Conservation (phyloP, 2,888 invertebrate species). For the Cephus spinipes region DNA sequence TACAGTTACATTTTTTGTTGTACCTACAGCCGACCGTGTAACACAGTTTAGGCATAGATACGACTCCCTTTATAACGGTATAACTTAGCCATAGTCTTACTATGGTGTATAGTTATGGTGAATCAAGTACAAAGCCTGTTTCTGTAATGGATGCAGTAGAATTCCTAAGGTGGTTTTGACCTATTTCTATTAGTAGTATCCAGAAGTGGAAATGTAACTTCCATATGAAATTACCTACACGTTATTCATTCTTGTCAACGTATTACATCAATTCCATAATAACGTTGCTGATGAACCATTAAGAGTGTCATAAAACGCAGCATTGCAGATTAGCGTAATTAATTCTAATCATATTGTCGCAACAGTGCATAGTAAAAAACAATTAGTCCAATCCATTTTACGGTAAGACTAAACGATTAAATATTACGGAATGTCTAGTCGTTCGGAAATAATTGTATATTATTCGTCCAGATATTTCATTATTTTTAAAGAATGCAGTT, state of each 20-base stretch:
- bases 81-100: not conserved
- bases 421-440: too few species aligned
- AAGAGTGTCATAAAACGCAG: not conserved
- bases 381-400: not conserved
- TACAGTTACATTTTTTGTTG: conserved; percentile 33
- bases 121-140: not conserved
- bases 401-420: not conserved
- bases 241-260: too few species aligned
- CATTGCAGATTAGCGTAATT: not conserved
- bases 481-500: too few species aligned
- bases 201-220: not conserved
- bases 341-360: not conserved
- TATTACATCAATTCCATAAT: too few species aligned
- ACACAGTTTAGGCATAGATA: conserved; percentile 2
- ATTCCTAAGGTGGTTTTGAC: not conserved
- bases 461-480: too few species aligned
- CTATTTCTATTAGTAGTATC: not conserved
- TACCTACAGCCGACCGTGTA: conserved; percentile 14
- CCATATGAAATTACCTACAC: not conserved
- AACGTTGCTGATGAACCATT: not conserved
- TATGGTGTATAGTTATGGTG: not conserved
- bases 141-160: not conserved
- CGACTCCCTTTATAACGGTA: conserved; percentile 1
- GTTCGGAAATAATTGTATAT: too few species aligned
- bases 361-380: not conserved